These are phyloP conservation scores for Hypanus sabinus DNA, from an alignment of 2,113 vertebrate species.

Conservation along the genomic window DNA sequence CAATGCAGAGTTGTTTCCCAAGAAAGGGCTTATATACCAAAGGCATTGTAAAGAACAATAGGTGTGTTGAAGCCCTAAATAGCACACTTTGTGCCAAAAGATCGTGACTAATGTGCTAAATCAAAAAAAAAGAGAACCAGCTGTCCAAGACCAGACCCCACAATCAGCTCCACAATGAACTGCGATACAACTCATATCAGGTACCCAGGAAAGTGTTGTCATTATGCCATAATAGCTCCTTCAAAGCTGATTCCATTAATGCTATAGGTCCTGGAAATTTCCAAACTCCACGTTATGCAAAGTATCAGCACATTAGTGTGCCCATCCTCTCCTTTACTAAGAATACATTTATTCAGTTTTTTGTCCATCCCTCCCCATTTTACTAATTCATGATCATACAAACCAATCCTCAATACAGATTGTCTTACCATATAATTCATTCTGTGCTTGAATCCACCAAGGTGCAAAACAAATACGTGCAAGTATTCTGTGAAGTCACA, in stretches of 20 bases:
- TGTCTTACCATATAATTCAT: slow-evolving; percentile 26
- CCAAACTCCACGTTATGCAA: no score
- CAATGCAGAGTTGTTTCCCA: background rate
- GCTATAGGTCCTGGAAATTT: background rate
- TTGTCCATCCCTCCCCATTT: background rate
- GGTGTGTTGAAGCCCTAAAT: background rate
- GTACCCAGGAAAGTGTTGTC: no score
- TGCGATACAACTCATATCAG: no score
- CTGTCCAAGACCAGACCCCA: no score
- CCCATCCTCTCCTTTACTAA: no score
- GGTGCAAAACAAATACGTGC: slow-evolving; percentile 14
- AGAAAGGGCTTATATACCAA: background rate
- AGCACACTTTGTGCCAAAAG: background rate
- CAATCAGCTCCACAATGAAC: no score
- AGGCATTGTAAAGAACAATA: background rate
- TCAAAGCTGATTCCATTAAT: background rate
- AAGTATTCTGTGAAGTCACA: slow-evolving; percentile 2
- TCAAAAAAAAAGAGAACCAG: no score
- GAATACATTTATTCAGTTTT: no score
- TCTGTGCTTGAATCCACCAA: slow-evolving; percentile 13
- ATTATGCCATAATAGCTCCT: no score
- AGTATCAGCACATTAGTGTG: no score
- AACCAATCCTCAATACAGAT: background rate
- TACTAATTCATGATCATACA: background rate
- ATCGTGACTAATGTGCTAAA: background rate